Percentiles rank a stretch among this genome's conserved stretches.
These are phyloP conservation scores for Chanos chanos DNA, from an alignment of 2,797 vertebrate genomes.

Conservation along the genomic window DNA sequence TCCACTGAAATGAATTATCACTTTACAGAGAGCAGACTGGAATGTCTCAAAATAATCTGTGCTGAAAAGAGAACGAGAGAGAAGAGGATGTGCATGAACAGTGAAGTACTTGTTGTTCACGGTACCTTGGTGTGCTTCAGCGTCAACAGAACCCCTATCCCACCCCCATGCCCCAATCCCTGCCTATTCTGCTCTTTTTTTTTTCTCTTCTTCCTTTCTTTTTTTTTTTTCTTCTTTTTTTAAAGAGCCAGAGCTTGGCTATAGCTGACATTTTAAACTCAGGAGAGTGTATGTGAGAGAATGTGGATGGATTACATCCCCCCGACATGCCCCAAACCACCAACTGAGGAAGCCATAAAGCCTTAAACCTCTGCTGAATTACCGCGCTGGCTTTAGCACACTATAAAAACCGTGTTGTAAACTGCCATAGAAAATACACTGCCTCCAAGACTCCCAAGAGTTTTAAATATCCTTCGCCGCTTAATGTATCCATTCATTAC, in stretches of 20 bases:
- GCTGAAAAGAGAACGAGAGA: conserved; percentile 8
- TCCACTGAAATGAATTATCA: no score
- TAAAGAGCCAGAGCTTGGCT: conserved; percentile 29
- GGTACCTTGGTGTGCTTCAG: conserved; percentile 51
- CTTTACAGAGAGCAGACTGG: neutral
- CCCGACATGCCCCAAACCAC: conserved; percentile 31
- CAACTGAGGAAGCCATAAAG: conserved; percentile 42
- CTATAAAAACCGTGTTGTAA: conserved; percentile 34
- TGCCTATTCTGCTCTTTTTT: conserved; percentile 38
- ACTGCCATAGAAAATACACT: conserved; percentile 5
- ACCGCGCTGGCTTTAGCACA: conserved; percentile 22
- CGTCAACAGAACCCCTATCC: conserved; percentile 48
- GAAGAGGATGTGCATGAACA: no score
- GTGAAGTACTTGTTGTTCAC: conserved; percentile 61
- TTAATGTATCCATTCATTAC: conserved; percentile 27
- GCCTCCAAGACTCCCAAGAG: conserved; percentile 5
- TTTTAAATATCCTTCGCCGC: conserved; percentile 23
- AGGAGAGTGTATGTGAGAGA: conserved; percentile 16
- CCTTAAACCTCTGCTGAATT: conserved; percentile 20
- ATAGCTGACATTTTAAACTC: conserved; percentile 34
- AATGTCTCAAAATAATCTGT: conserved; percentile 3
- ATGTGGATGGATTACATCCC: conserved; percentile 19
- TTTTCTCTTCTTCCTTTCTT: conserved; percentile 41
- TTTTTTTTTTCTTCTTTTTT: conserved; percentile 47
- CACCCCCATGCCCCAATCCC: no score